A percentile compares a stretch with the other conserved stretches of the same genome.
These are phyloP conservation scores for Lysiphlebus fabarum DNA, from an alignment of 1,140 invertebrate genomes.

Conservation along the genomic window DNA sequence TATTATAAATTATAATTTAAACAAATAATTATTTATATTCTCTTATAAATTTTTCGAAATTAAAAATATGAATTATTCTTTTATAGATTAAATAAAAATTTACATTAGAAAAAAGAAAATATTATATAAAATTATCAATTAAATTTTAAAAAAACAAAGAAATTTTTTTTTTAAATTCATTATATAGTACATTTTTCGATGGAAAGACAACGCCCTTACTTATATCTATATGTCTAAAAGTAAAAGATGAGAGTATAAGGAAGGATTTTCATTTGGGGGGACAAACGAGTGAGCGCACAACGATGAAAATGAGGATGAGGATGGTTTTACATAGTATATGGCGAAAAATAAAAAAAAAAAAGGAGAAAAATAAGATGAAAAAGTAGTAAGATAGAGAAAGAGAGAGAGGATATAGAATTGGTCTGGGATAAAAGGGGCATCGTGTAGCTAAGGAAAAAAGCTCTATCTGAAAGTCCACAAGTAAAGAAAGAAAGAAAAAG, in stretches of 20 bases:
- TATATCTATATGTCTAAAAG: constrained; percentile 42
- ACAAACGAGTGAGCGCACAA: constrained; percentile 17
- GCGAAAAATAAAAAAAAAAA: not conserved
- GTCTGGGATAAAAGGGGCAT: constrained; percentile 12
- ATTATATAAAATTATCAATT: not conserved
- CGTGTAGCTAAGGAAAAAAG: no score
- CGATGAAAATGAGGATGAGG: constrained; percentile 1
- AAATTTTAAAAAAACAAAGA: constrained; percentile 8
- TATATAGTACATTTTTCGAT: constrained; percentile 12
- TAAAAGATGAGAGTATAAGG: constrained; percentile 14
- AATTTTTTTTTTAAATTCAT: constrained; percentile 3
- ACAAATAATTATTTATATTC: no score
- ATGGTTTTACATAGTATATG: no score
- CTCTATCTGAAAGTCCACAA: constrained; percentile 13
- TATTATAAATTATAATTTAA: no score
- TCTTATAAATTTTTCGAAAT: no score
- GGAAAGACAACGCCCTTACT: constrained; percentile 57
- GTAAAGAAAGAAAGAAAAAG: constrained; percentile 31
- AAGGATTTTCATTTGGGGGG: constrained; percentile 7
- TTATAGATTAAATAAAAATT: no score
- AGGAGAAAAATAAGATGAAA: constrained; percentile 11
- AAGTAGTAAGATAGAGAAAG: not conserved
- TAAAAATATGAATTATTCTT: no score
- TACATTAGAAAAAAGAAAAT: no score
- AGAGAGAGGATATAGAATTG: not conserved